Evolutionary conservation across 1,140 invertebrate genomes (phyloP).

Genomic region (Drosophila persimilis): DNA sequence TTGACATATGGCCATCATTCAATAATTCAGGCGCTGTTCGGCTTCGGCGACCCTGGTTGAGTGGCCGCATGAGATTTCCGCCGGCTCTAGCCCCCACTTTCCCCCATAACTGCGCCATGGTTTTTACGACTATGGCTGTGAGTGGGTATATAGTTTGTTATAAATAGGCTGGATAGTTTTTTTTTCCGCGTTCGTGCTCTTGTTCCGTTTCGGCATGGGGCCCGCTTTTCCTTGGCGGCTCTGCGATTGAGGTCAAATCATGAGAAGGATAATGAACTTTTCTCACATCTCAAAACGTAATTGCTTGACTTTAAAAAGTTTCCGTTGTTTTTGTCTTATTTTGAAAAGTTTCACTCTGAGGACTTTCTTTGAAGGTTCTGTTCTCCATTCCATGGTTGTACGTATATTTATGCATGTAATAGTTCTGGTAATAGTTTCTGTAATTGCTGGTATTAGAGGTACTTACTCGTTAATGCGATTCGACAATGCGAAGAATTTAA

Average conservation of each 20-base stretch:
- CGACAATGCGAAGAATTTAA: conserved; percentile 27
- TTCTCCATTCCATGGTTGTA: background rate
- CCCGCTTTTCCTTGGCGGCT: conserved; percentile 33
- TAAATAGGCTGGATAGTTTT: conserved; percentile 75
- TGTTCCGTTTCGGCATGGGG: conserved; percentile 20
- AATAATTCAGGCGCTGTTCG: conserved; percentile 45
- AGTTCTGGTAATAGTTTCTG: conserved; percentile 21
- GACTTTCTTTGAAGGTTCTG: conserved; percentile 7
- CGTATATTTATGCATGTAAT: conserved; percentile 39
- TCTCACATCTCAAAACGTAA: conserved; percentile 49
- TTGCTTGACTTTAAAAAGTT: conserved; percentile 63
- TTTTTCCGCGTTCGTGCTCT: conserved; percentile 50
- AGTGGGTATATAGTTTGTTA: conserved; percentile 42
- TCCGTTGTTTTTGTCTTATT: conserved; percentile 25
- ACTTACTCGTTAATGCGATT: conserved; percentile 45
- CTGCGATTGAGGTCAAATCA: conserved; percentile 70
- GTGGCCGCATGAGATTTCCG: conserved; percentile 37
- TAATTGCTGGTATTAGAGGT: conserved; percentile 43
- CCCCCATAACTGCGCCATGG: conserved; percentile 53
- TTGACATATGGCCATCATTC: conserved; percentile 74
- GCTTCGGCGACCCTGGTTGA: conserved; percentile 35
- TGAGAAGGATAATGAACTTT: conserved; percentile 76
- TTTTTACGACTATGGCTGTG: conserved; percentile 9
- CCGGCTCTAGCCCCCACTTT: conserved; percentile 6
- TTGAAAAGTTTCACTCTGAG: conserved; percentile 24